Conservation (phyloP, 2,797 vertebrate genomes). For the Dermochelys coriacea region DNA sequence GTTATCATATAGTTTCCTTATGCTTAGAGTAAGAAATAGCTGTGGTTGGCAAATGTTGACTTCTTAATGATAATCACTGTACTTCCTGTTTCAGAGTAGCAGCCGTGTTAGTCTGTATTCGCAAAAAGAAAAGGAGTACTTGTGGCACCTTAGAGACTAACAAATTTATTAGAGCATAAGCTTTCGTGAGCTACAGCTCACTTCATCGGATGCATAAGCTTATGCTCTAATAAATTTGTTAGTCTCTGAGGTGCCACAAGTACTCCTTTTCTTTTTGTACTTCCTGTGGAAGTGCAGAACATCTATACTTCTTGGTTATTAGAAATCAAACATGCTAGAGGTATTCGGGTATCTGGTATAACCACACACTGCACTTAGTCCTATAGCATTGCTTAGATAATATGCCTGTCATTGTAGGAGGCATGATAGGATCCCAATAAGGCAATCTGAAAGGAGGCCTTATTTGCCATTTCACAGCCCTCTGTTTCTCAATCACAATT, state of each 20-base stretch:
- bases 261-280: too few species aligned
- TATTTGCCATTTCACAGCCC: slow-evolving; percentile 10
- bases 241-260: too few species aligned
- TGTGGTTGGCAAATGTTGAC: slow-evolving; percentile 42
- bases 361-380: slow-evolving; percentile 5
- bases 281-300: slow-evolving; percentile 14
- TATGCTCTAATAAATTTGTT: too few species aligned
- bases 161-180: too few species aligned
- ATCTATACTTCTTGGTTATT: slow-evolving; percentile 24
- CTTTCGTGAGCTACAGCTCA: too few species aligned
- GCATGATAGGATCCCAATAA: slow-evolving; percentile 20
- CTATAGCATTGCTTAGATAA: slow-evolving; percentile 35
- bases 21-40: slow-evolving; percentile 60
- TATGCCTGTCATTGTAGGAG: slow-evolving; percentile 26
- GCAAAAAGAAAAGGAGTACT: too few species aligned
- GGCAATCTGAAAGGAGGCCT: slow-evolving; percentile 23
- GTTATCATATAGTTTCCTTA: slow-evolving; percentile 21
- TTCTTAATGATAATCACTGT: slow-evolving; percentile 56
- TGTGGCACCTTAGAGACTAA: too few species aligned
- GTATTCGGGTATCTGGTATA: slow-evolving; percentile 11
- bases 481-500: slow-evolving; percentile 28
- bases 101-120: too few species aligned
- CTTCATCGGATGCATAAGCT: too few species aligned
- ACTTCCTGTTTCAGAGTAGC: too few species aligned
- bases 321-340: slow-evolving; percentile 32